A percentile compares a stretch with the other conserved stretches of the same genome.
phyloP scores from a whole-genome alignment of 2,113 vertebrate species.

The Pyrgilauda ruficollis region DNA sequence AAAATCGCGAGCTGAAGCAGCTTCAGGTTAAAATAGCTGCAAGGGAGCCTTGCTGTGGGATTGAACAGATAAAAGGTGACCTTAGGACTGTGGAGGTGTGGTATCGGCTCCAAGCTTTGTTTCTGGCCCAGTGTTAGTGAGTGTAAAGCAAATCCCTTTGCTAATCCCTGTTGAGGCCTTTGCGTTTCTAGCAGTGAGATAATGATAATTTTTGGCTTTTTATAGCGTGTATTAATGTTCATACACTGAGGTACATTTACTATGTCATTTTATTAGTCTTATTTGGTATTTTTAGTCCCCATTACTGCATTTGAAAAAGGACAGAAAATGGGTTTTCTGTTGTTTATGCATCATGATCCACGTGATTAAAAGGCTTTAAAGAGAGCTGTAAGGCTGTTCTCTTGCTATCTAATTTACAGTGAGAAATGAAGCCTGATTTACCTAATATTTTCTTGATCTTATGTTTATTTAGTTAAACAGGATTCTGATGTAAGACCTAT shows the following conservation, averaged over 20 bases:
- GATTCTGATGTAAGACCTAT: background rate
- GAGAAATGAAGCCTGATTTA: background rate
- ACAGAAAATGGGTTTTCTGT: background rate
- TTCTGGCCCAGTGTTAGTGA: background rate
- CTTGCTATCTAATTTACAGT: background rate
- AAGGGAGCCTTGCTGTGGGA: background rate
- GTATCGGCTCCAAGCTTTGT: background rate
- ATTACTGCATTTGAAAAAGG: background rate
- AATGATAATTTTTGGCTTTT: background rate
- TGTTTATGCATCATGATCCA: background rate
- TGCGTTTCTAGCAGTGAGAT: background rate
- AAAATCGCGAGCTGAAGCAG: background rate
- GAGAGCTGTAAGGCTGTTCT: background rate
- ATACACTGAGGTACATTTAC: background rate
- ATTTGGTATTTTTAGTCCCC: background rate
- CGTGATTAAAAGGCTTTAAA: background rate
- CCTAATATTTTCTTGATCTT: background rate
- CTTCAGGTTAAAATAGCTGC: background rate
- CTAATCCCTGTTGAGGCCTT: background rate
- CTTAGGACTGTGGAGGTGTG: background rate
- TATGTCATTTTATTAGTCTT: background rate
- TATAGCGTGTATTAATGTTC: background rate
- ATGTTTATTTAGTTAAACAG: background rate
- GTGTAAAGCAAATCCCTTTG: background rate
- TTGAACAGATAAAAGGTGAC: background rate